A percentile compares a stretch with the other conserved stretches of the same genome.
These are phyloP conservation scores for Phyllostomus discolor DNA, from an alignment of 2,113 vertebrate species.

Conservation along the genomic window DNA sequence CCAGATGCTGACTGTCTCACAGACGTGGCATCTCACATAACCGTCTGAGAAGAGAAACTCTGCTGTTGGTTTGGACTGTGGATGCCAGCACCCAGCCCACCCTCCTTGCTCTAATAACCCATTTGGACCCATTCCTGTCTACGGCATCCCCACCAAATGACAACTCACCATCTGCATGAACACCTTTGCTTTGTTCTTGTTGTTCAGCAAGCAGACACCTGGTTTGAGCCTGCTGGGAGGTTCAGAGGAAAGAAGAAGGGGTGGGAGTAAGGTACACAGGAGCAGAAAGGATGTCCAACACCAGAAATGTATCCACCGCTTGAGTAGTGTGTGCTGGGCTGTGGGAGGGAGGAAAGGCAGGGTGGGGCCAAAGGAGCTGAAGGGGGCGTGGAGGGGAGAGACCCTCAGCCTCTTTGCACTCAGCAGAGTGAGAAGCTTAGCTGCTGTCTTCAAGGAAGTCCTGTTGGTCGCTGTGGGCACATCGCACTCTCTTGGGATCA, in stretches of 20 bases:
- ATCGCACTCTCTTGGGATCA: neutral
- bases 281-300: neutral
- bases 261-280: neutral
- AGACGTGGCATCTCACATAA: neutral
- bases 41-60: neutral
- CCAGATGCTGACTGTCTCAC: neutral
- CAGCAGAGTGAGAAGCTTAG: neutral
- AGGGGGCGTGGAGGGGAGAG: neutral
- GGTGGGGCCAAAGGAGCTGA: neutral
- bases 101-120: neutral
- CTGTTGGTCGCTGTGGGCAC: neutral
- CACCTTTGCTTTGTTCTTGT: neutral
- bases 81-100: neutral
- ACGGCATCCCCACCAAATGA: neutral
- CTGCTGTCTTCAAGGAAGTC: neutral
- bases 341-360: neutral
- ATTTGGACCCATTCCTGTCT: neutral
- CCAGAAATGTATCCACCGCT: slow-evolving; percentile 46
- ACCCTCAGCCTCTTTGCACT: neutral
- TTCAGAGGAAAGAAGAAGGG: neutral
- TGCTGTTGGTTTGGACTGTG: too few relatives aligned
- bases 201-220: neutral
- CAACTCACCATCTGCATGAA: neutral
- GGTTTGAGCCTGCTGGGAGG: neutral
- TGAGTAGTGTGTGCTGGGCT: neutral